A percentile compares a stretch with the other conserved stretches of the same genome.
phyloP scores from a whole-genome alignment of 2,113 vertebrate genomes.

The Calypte anna region DNA sequence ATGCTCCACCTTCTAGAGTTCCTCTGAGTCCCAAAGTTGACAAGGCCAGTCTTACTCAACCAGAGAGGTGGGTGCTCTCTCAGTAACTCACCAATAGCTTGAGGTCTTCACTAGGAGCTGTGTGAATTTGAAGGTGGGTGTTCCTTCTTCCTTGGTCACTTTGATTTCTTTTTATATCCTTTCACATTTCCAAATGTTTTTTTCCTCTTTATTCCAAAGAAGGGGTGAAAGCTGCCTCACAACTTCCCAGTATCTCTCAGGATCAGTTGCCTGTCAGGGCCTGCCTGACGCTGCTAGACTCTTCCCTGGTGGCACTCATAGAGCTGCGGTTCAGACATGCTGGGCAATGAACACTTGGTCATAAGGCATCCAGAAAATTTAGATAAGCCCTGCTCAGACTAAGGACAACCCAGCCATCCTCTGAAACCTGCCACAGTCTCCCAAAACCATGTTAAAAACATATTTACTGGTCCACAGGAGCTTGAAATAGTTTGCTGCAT shows the following conservation, averaged over 20 bases:
- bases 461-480: neutral
- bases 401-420: neutral
- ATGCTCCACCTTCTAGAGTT: neutral
- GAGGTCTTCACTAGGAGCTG: neutral
- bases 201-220: neutral
- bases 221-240: neutral
- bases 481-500: neutral
- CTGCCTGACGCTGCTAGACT: neutral
- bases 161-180: neutral
- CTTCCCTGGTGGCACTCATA: accelerated
- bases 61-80: neutral
- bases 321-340: neutral
- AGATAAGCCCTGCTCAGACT: neutral
- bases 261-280: accelerated
- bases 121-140: neutral
- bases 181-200: neutral
- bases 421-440: neutral
- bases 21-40: neutral
- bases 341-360: neutral
- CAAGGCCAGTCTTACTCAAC: neutral
- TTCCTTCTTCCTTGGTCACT: neutral
- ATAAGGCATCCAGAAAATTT: neutral
- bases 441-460: neutral
- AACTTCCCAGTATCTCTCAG: neutral
- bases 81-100: neutral